Conservation (phyloP, 2,797 vertebrate species). For the Borostomias antarcticus region DNA sequence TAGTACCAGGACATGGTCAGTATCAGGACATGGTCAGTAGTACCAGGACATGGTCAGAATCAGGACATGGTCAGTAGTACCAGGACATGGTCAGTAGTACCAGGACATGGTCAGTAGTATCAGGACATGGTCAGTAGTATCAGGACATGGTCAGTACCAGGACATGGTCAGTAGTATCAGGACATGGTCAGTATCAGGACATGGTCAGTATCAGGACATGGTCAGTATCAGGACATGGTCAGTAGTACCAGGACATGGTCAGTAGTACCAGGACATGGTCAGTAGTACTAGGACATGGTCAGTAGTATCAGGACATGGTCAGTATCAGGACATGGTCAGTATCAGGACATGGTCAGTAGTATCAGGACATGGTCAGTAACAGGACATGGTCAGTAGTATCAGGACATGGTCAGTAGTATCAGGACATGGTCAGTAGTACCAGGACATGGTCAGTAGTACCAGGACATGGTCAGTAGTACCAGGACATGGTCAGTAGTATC, state of each 20-base stretch:
- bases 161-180: too few relatives aligned
- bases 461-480: conserved; percentile 78
- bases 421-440: conserved; percentile 78
- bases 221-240: conserved; percentile 86
- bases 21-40: conserved; percentile 82
- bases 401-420: too few relatives aligned
- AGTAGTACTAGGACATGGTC: conserved; percentile 87
- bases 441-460: too few relatives aligned
- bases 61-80: too few relatives aligned
- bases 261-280: conserved; percentile 22
- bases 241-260: conserved; percentile 79
- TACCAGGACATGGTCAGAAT: neutral
- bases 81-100: conserved; percentile 79
- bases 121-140: conserved; percentile 79
- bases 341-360: conserved; percentile 81
- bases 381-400: conserved; percentile 78
- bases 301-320: conserved; percentile 22
- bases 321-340: too few relatives aligned
- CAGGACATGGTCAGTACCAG: too few relatives aligned
- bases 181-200: conserved; percentile 82
- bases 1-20: too few relatives aligned
- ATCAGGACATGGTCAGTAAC: conserved; percentile 3
- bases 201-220: neutral
- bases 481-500: too few relatives aligned
- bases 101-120: too few relatives aligned